phyloP scores from a whole-genome alignment of 2,113 vertebrate species.

The Ariopsis seemanni region DNA sequence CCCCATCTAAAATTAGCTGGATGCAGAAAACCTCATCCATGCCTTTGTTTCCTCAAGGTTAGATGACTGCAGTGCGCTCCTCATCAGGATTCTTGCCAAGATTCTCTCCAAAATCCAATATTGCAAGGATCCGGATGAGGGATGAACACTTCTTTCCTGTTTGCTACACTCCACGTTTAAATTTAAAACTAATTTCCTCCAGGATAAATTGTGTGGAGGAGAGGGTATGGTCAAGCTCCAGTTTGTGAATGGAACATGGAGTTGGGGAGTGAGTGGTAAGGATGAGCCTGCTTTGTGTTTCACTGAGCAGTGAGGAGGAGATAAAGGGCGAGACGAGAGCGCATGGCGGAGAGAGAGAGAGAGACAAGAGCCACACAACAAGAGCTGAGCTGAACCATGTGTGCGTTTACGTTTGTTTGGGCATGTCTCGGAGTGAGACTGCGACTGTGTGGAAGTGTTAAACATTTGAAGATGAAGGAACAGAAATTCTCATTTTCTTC shows the following conservation, averaged over 20 bases:
- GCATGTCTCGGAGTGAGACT: not conserved
- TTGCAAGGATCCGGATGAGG: not conserved
- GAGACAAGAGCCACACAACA: not conserved
- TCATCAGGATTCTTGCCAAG: not conserved
- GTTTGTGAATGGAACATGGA: not conserved
- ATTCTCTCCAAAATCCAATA: not conserved
- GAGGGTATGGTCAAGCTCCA: not conserved
- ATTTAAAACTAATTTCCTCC: not conserved
- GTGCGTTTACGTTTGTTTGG: not conserved
- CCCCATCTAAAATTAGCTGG: not conserved
- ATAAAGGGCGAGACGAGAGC: not conserved
- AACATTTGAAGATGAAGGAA: not conserved
- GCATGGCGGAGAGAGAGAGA: not conserved
- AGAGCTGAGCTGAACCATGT: not conserved
- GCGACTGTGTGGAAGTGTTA: not conserved
- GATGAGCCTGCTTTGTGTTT: not conserved
- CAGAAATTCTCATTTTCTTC: not conserved
- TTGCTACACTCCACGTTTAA: not conserved
- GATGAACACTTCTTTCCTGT: not conserved
- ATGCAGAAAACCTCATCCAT: not conserved
- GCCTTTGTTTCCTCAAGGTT: not conserved
- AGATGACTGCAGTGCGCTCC: not conserved
- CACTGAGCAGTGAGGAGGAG: not conserved
- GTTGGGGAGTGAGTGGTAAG: not conserved
- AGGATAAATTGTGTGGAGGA: not conserved